Conservation (phyloP, 1,140 invertebrate species). For the Lordiphosa collinella region DNA sequence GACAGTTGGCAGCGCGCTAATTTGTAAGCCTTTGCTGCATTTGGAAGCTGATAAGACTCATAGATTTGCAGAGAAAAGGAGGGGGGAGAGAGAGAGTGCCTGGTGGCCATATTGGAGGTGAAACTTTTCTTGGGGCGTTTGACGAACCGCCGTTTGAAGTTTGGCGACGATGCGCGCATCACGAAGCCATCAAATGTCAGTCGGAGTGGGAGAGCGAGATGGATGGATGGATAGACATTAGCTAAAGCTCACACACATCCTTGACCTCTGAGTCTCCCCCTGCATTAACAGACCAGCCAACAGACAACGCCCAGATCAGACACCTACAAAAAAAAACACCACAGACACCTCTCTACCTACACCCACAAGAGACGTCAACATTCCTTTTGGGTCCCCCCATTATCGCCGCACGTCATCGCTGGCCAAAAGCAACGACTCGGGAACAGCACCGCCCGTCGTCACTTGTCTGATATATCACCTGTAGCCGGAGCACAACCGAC, state of each 20-base stretch:
- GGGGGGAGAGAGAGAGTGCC: conserved; percentile 28
- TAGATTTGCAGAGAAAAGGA: conserved; percentile 28
- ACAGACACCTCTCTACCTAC: conserved; percentile 29
- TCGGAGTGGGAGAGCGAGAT: conserved; percentile 20
- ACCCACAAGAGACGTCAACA: conserved; percentile 66
- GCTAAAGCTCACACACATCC: neutral
- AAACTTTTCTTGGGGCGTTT: conserved; percentile 69
- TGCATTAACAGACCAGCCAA: too few relatives aligned
- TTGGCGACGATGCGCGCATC: conserved; percentile 55
- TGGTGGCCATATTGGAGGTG: conserved; percentile 66
- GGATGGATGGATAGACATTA: too few relatives aligned
- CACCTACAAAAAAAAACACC: conserved; percentile 36
- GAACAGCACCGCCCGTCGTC: conserved; percentile 52
- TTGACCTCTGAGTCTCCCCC: too few relatives aligned
- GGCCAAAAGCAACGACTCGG: conserved; percentile 8
- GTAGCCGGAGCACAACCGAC: conserved; percentile 32
- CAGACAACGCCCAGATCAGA: conserved; percentile 33
- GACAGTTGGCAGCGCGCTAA: conserved; percentile 75
- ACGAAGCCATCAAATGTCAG: conserved; percentile 74
- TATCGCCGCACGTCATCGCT: conserved; percentile 68
- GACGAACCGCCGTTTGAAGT: conserved; percentile 65
- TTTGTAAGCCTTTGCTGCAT: conserved; percentile 69
- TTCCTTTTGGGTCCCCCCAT: conserved; percentile 51
- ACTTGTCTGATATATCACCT: conserved; percentile 78
- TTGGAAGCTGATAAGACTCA: conserved; percentile 66